Evolutionary conservation across 30 jellyfish, hydroid and myxozoan genomes (phyloP), one percentile per base, ranked within the genome.

Genomic region (Aurelia sp.): DNA sequence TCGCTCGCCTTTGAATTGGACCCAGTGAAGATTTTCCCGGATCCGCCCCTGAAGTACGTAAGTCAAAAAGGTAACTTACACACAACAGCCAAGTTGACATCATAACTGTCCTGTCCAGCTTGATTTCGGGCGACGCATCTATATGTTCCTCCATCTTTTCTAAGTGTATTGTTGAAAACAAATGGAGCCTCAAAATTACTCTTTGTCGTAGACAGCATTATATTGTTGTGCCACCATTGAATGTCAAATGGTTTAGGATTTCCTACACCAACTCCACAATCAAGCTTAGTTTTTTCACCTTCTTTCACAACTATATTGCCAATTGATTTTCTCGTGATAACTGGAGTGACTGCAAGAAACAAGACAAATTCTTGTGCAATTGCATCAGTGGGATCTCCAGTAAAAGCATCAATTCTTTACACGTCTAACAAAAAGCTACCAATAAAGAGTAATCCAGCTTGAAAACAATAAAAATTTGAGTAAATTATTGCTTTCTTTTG

Each of bases 231-330:
- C 93, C 93, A 84, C 98, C 98, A 92, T 59, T 86, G 92, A 22
- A 92, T 86, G 18, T 66, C 62, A 51, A 86, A 58, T 40, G 98
- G 98, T 59, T 83, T 82, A 51, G 98, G 98, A 71, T 92, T 92
- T 7, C 98, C 98, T 72, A 72, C 84, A 41, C 91, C 69, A 0
- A 74, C 95, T 13, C 86, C 89, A 76, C 98, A 92, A 22, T 73
- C 80, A 50, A 92, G 86, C 52, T 77, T 27, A 30, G 78, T 66
- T 53, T 62, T 80, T 9, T 85, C 88, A 4, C 98, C 94, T 61
- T 91, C 98, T 53, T 30, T 76, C 23, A 75, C 89, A 53, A 86
- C 79, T 35, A 61, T 66, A 78, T 40, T 63, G 17, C 75, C 64
- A 62, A 19, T 16, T 11, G 89, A 33, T 66, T 69, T 74, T 69